Evolutionary conservation across 2,888 invertebrate genomes (phyloP).

Genomic region (Acleris holmiana): DNA sequence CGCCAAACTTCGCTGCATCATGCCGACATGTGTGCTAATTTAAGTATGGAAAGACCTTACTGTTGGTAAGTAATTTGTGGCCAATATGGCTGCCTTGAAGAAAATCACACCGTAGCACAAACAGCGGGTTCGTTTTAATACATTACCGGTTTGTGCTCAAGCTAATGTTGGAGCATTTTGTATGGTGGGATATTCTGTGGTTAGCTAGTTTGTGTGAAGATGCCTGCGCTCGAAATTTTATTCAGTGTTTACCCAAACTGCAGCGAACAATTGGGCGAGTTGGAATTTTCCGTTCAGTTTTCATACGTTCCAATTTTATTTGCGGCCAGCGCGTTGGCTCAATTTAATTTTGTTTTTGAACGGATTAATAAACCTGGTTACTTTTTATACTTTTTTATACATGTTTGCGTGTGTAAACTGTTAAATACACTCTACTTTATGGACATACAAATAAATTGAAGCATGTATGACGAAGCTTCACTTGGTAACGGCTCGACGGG

Average conservation of each 20-base stretch:
- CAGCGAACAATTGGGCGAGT: slow-evolving; percentile 28
- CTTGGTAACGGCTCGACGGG: too few relatives aligned
- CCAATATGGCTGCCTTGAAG: slow-evolving; percentile 4
- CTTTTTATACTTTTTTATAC: too few relatives aligned
- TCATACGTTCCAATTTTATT: slow-evolving; percentile 20
- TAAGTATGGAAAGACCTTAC: not conserved
- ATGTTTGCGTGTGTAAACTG: too few relatives aligned
- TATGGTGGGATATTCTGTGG: slow-evolving; percentile 6
- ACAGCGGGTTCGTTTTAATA: slow-evolving; percentile 8
- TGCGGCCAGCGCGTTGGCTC: slow-evolving; percentile 3
- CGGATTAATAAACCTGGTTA: too few relatives aligned
- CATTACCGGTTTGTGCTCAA: not conserved
- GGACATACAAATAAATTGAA: too few relatives aligned
- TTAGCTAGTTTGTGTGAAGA: slow-evolving; percentile 26
- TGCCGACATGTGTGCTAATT: slow-evolving; percentile 1
- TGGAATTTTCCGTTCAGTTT: slow-evolving; percentile 19
- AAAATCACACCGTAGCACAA: not conserved
- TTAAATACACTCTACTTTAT: too few relatives aligned
- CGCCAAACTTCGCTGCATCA: not conserved
- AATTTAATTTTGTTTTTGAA: not conserved
- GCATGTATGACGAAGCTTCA: too few relatives aligned
- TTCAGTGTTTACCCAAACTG: slow-evolving; percentile 31
- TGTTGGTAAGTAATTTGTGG: slow-evolving; percentile 7
- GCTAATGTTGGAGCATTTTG: not conserved
- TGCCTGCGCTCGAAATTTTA: slow-evolving; percentile 22